Percentiles rank a stretch among this genome's conserved stretches.
Conservation (phyloP, 2,888 invertebrate genomes). For the Pyrrhia umbra region DNA sequence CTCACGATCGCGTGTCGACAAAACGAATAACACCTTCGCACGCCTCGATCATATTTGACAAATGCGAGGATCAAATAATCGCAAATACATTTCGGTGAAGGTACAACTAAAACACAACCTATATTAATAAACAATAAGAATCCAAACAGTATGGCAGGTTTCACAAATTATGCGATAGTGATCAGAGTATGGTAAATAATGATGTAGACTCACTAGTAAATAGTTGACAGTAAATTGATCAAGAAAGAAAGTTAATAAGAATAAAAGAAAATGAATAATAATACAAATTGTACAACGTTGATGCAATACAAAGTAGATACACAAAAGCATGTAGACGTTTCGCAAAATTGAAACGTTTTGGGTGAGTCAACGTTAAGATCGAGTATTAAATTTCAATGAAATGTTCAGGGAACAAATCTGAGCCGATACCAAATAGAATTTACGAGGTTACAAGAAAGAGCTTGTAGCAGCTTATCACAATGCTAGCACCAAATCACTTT, state of each 20-base stretch:
- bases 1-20: conserved; percentile 84
- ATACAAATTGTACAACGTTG: conserved; percentile 44
- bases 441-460: conserved; percentile 79
- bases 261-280: conserved; percentile 52
- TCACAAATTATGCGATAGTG: conserved; percentile 69
- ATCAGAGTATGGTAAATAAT: conserved; percentile 76
- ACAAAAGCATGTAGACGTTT: conserved; percentile 71
- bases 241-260: conserved; percentile 66
- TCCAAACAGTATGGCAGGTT: conserved; percentile 58
- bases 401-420: conserved; percentile 77
- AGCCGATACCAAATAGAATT: conserved; percentile 77
- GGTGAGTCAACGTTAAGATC: conserved; percentile 80
- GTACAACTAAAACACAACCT: conserved; percentile 64
- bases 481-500: conserved; percentile 73
- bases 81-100: conserved; percentile 68
- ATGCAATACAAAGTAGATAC: conserved; percentile 50
- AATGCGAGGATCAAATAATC: conserved; percentile 81
- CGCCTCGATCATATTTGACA: conserved; percentile 83
- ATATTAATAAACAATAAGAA: conserved; percentile 65
- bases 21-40: conserved; percentile 83
- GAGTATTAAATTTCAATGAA: conserved; percentile 83
- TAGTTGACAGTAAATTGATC: conserved; percentile 68
- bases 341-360: conserved; percentile 76
- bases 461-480: conserved; percentile 77
- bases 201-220: conserved; percentile 70